Evolutionary conservation across 2,113 vertebrate species (phyloP).

Genomic region (Daboia siamensis): DNA sequence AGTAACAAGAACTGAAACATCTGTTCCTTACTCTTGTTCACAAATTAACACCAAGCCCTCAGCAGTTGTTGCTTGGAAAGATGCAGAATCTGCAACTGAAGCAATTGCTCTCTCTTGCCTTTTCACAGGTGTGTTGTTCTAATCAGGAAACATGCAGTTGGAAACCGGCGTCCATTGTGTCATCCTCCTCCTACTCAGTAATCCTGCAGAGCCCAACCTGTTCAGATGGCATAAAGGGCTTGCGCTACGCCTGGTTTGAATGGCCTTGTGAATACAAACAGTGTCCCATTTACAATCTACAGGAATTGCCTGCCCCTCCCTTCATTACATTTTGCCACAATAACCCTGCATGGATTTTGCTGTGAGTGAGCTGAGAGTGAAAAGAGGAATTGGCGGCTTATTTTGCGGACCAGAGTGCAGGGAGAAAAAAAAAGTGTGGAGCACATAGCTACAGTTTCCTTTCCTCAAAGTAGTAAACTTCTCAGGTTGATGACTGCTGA

Average conservation of each 20-base stretch:
- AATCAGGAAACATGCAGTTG: constrained; percentile 44
- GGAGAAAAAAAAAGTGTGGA: not conserved
- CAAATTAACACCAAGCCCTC: not conserved
- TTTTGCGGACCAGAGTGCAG: no score
- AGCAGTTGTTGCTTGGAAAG: not conserved
- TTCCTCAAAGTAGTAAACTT: not conserved
- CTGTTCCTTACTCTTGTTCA: not conserved
- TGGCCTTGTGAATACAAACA: constrained; percentile 86
- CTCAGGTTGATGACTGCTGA: not conserved
- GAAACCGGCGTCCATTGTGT: constrained; percentile 63
- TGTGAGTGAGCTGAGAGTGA: not conserved
- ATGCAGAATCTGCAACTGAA: not conserved
- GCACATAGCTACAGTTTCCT: not conserved
- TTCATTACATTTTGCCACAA: constrained; percentile 60
- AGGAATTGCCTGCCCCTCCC: constrained; percentile 78
- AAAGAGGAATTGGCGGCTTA: not conserved
- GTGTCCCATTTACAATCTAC: constrained; percentile 79
- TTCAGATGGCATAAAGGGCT: constrained; percentile 31
- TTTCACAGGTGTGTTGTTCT: constrained; percentile 77
- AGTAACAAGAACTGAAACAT: not conserved
- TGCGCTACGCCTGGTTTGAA: constrained; percentile 86
- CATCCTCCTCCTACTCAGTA: constrained; percentile 41
- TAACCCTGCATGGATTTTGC: constrained; percentile 1
- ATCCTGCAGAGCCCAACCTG: constrained; percentile 62
- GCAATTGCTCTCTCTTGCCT: not conserved